phyloP scores from a whole-genome alignment of 2,888 invertebrate genomes.

The Ophion obscuratus region DNA sequence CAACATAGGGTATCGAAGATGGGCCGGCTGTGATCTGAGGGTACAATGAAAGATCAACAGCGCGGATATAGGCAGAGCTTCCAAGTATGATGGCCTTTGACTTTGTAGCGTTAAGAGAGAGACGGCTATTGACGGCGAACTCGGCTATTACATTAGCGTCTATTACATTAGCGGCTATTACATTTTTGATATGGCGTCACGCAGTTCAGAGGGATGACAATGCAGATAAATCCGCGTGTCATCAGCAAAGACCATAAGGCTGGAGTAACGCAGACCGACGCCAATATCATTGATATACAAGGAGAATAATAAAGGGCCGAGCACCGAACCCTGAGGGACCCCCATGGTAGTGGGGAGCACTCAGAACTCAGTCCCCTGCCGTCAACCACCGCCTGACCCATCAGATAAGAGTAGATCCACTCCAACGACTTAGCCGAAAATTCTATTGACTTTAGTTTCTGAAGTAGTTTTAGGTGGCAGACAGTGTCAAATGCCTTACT shows the following conservation, averaged over 20 bases:
- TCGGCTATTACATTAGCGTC: not conserved
- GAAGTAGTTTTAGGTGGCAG: not conserved
- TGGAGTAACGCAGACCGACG: not conserved
- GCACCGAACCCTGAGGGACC: conserved; percentile 26
- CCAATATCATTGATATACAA: conserved; percentile 13
- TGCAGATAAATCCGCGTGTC: conserved; percentile 8
- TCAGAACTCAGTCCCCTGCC: not conserved
- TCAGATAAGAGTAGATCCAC: not conserved
- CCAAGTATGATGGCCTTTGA: not conserved
- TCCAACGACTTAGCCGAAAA: not conserved
- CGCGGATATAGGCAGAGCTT: not conserved
- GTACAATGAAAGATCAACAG: not conserved
- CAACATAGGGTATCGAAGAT: not conserved
- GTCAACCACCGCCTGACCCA: not conserved
- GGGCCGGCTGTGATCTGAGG: not conserved
- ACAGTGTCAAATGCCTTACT: conserved; percentile 13
- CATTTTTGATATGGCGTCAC: not conserved
- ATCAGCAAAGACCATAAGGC: not conserved
- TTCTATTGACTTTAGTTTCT: not conserved
- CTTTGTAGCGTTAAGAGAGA: not conserved
- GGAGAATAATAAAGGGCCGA: conserved; percentile 12
- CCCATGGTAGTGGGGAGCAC: not conserved
- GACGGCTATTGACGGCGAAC: not conserved
- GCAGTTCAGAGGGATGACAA: not conserved
- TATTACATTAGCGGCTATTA: no score